phyloP scores from a whole-genome alignment of 2,888 invertebrate genomes.

The Gastracanthus pulcherrimus region DNA sequence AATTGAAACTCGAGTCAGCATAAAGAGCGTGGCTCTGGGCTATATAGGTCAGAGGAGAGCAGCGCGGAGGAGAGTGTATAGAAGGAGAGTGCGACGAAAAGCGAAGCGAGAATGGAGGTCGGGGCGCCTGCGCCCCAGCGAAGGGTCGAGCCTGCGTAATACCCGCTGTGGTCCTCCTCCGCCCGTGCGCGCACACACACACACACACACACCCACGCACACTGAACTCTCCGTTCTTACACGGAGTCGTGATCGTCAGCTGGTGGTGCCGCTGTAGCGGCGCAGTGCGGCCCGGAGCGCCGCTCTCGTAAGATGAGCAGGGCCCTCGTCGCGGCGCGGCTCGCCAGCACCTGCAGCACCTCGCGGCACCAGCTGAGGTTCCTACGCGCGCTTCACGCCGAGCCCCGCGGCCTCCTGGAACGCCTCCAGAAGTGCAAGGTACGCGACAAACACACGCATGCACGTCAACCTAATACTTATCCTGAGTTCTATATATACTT shows the following conservation, averaged over 20 bases:
- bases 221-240: no score
- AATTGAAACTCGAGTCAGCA: no score
- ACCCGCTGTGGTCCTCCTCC: background rate
- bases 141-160: conserved; percentile 12
- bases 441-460: background rate
- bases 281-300: conserved; percentile 44
- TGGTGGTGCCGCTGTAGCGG: no score
- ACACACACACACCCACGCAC: no score
- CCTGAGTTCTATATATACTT: no score
- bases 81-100: no score
- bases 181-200: background rate
- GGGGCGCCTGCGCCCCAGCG: conserved; percentile 5
- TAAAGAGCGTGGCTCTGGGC: no score
- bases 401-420: background rate
- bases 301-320: conserved; percentile 41
- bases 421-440: conserved; percentile 36
- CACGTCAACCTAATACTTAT: no score
- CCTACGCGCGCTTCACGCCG: no score
- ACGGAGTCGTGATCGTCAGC: no score
- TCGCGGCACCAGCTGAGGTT: background rate
- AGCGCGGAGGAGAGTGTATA: no score
- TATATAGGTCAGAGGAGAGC: no score
- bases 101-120: background rate
- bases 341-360: background rate
- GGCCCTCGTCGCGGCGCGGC: background rate